Evolutionary conservation across 2,888 invertebrate species (phyloP), one percentile per base, ranked within the genome.

Genomic region (Microctonus brassicae): DNA sequence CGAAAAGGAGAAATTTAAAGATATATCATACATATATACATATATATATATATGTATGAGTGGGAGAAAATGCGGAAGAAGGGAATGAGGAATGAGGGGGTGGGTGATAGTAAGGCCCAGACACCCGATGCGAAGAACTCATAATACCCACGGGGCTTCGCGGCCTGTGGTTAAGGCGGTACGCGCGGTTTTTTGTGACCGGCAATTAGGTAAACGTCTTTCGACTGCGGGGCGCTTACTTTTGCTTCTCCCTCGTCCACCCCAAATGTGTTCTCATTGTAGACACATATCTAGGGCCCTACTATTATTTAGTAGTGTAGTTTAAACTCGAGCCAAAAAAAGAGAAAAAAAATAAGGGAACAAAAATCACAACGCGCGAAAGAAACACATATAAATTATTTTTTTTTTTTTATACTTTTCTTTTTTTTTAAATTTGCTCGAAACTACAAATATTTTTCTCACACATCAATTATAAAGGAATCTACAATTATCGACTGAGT

Each of bases 131-230:
- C 60, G 63, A 55, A 58, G 75, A 76, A 73, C 77, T 76, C 78
- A 77, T 82, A 79, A 78, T 78, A 78, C 81, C 83, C 84, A 83
- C 79, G 81, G 75, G 81, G 82, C 82, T 62, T 75, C 81, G 80
- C 81, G 84, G 84, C 82, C 87, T 87, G 85, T 87, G 86, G 85
- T 88, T 88, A 88, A 83, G 88, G 88, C 87, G 88, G 87, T 83
- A 78, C 86, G 82, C 82, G 82, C 82, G 82, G 80, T 86, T 87
- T 84, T 87, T 86, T 84, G 82, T 81, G 82, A 80, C 84, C 85
- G 80, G 86, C 84, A 88, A 88, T 88, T 88, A 88, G 88, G 87
- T 88, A 88, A 88, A 88, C 86, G 86, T 83, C 83, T 80, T 57
- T 67, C 72, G 72, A 57, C 58, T 67, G 58, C 7, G 58, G 58